Base-by-base conservation (phyloP, 1,140 invertebrate species). In the Lysiphlebus fabarum region DNA sequence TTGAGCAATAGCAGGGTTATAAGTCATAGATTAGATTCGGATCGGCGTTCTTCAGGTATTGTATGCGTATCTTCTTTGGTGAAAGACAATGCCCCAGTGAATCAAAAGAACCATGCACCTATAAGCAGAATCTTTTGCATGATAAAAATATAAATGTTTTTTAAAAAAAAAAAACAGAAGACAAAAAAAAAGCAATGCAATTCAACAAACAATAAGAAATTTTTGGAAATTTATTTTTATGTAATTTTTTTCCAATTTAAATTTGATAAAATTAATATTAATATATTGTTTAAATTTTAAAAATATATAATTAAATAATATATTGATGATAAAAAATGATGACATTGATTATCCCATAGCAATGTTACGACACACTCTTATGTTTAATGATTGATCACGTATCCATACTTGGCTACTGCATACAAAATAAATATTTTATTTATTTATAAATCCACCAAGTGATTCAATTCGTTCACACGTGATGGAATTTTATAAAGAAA, bases 361-460 rank as follows among this genome's bases (percentile, higher is more conserved):
- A 36, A 51, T 51, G 49, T 51, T 12, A 51, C 49, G 49, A 38
- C 38, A 51, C 49, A 51, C 49, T 37, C 49, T 36, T 51, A 54
- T 54, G 51, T 54, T 42, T 14, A 42, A 54, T 65, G 62, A 72
- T 69, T 63, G 67, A 76, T 75, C 72, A 76, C 74, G 74, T 74
- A 74, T 70, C 61, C 38, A 2, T 63, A 54, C 61, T 62, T 62
- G 65, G 55, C 64, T 67, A 58, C 60, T 65, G 72, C 69, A 70
- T 75, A 74, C 68, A 65, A 69, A 70, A 54, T 17, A 59, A 48
- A 26, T n/a, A 26, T 67, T 57, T 70, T 74, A 74, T 74, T 74
- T 75, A 75, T 75, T 75, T 76, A 74, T 48, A 56, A 71, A 70
- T 74, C 71, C 66, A 58, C 68, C 69, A 70, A 69, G 65, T 75